Evolutionary conservation across 2,113 vertebrate species (phyloP).

Genomic region (Gadus macrocephalus): DNA sequence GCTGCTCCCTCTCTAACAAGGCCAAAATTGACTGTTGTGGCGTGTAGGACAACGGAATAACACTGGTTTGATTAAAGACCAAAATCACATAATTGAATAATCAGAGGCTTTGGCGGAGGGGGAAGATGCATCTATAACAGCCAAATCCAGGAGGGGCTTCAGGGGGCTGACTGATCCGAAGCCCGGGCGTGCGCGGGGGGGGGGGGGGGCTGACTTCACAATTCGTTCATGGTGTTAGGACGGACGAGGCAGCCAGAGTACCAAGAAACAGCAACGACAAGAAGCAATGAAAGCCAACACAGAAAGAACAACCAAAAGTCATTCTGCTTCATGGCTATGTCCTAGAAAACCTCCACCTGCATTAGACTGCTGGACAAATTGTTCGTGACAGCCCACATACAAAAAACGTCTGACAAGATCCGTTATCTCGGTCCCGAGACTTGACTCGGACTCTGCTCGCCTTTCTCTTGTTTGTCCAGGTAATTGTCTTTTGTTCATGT

Average conservation of each 20-base stretch:
- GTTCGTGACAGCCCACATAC: no score
- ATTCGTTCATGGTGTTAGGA: no score
- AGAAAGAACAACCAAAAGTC: no score
- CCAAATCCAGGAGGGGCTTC: neutral
- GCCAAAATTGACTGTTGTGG: neutral
- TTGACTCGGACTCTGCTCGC: neutral
- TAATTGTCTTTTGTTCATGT: constrained; percentile 1
- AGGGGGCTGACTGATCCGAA: no score
- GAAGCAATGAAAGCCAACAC: no score
- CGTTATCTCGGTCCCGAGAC: neutral
- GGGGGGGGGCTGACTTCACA: no score
- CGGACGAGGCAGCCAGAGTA: no score
- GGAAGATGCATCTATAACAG: neutral
- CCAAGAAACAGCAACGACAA: no score
- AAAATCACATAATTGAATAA: constrained; percentile 14
- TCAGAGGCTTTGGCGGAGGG: neutral
- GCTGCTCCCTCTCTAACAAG: constrained; percentile 4
- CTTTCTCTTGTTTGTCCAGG: neutral
- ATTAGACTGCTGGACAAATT: no score
- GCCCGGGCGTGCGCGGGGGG: no score
- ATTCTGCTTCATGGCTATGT: no score
- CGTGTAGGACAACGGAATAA: neutral
- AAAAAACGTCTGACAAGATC: neutral
- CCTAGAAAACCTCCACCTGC: no score
- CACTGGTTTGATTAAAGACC: constrained; percentile 15